phyloP scores from a whole-genome alignment of 2,113 vertebrate genomes.

The Bostrychus sinensis region DNA sequence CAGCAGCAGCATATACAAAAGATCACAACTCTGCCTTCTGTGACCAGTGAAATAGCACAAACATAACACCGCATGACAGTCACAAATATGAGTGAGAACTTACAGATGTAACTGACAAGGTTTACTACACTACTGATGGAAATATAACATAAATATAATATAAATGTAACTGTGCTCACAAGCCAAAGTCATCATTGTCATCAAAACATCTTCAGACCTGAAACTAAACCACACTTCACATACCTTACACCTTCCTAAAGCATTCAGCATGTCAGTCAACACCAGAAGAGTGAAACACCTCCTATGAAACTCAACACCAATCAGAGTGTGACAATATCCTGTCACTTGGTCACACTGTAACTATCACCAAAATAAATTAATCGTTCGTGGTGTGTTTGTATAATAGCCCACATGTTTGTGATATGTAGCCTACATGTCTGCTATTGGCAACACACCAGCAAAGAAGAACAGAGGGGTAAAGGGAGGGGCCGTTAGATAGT shows the following conservation, averaged over 20 bases:
- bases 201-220: constrained; percentile 61
- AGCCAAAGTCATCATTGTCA: constrained; percentile 35
- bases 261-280: constrained; percentile 60
- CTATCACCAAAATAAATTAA: constrained; percentile 36
- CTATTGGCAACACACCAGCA: constrained; percentile 22
- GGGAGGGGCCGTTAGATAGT: constrained; percentile 45
- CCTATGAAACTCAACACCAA: constrained; percentile 69
- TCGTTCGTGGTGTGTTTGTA: constrained; percentile 58
- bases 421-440: constrained; percentile 57
- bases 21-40: constrained; percentile 33
- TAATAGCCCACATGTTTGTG: constrained; percentile 57
- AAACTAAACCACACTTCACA: constrained; percentile 47
- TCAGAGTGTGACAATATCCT: constrained; percentile 52
- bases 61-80: constrained; percentile 46
- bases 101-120: background rate
- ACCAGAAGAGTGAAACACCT: constrained; percentile 34
- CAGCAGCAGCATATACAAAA: constrained; percentile 12
- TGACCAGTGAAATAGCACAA: constrained; percentile 21
- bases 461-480: constrained; percentile 52
- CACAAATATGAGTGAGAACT: constrained; percentile 6
- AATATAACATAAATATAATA: constrained; percentile 28
- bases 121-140: background rate
- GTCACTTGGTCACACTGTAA: constrained; percentile 58
- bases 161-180: constrained; percentile 49
- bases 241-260: constrained; percentile 54